Base-by-base conservation (phyloP, 2,797 vertebrate genomes). In the Salmo trutta region DNA sequence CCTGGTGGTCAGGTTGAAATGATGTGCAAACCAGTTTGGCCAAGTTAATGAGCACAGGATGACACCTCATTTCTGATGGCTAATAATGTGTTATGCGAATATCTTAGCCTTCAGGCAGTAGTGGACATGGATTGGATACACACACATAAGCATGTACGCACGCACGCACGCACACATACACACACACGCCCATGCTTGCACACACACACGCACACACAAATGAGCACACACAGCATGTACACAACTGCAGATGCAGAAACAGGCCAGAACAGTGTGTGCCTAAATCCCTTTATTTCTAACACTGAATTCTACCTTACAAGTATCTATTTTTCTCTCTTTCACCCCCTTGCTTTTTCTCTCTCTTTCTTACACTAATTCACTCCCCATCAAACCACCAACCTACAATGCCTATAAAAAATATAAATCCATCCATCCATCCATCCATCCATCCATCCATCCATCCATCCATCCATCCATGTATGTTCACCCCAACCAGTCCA, bases 211-310 rank as follows among this genome's bases (percentile, higher is more conserved):
- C 51, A 73, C 72, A 73, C 73, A 74, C 73, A 71, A 51, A 71
- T 65, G 53, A 47, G 21, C 75, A 70, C 67, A 70, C 75, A 73
- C 76, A 54, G 10, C 47, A 73, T 62, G 65, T 29, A 31, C 71
- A 68, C 75, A 75, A 16, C 51, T n/a, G 66, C 47, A 53, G 36
- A 69, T 64, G 54, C 51, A 76, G 31, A 73, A 21, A 73, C 71
- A 73, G 3, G 6, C 14, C 66, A 16, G 29, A 36, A 14, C 66
- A 68, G 7, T 64, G 59, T 33, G 5, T 31, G 14, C 27, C 29
- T 31, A 12, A 36, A 14, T 51, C 29, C 4, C 31, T 51, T 24
- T 16, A 24, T 24, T 21, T 47, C 41, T 52, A 3, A 21, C 70
- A 51, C 14, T 8, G 17, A n/a, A 1, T 24, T 33, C 24, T 4